phyloP scores from a whole-genome alignment of 2,888 invertebrate genomes.

The Xestia xanthographa region DNA sequence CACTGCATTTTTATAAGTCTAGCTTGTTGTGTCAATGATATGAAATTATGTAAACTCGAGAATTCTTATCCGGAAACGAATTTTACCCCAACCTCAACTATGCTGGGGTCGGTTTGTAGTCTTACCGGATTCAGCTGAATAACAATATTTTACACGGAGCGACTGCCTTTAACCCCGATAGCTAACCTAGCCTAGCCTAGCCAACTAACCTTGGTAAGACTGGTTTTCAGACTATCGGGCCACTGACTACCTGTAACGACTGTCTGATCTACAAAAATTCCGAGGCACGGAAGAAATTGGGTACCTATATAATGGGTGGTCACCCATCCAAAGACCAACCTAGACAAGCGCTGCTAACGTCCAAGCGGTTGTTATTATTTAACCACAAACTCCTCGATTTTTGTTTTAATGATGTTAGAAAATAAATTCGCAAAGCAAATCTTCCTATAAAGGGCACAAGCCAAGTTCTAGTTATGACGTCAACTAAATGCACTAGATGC shows the following conservation, averaged over 20 bases:
- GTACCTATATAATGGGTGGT: neutral
- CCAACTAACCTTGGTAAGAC: neutral
- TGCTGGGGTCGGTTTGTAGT: too few relatives aligned
- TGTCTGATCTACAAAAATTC: neutral
- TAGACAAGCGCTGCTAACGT: neutral
- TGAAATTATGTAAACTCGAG: neutral
- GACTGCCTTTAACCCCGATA: too few relatives aligned
- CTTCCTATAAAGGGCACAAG: neutral
- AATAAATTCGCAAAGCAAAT: neutral
- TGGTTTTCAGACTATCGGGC: neutral
- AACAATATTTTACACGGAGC: too few relatives aligned
- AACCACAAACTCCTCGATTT: too few relatives aligned
- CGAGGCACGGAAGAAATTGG: neutral
- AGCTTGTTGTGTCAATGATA: neutral
- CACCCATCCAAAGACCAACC: neutral
- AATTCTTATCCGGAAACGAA: neutral
- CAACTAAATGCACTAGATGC: constrained; percentile 21
- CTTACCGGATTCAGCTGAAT: too few relatives aligned
- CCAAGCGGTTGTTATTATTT: too few relatives aligned
- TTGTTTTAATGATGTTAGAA: neutral
- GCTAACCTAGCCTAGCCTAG: too few relatives aligned
- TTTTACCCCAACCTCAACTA: too few relatives aligned
- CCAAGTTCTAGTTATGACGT: neutral
- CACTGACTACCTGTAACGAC: neutral
- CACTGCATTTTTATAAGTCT: neutral